phyloP scores from a whole-genome alignment of 2,888 invertebrate species.

The Meliscaeva auricollis region DNA sequence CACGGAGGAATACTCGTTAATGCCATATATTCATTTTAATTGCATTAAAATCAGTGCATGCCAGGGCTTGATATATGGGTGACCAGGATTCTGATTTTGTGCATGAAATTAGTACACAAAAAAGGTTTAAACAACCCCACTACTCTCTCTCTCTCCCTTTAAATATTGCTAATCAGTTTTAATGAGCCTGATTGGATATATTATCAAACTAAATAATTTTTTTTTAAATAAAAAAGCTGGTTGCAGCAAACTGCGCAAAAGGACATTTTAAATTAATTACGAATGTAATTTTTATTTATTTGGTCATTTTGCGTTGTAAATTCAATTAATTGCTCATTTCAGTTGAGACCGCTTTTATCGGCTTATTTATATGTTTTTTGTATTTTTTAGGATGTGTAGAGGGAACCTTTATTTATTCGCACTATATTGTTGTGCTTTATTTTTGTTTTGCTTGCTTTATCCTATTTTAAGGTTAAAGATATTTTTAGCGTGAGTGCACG shows the following conservation, averaged over 20 bases:
- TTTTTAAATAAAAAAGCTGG: background rate
- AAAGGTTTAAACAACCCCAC: background rate
- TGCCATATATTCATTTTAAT: constrained; percentile 22
- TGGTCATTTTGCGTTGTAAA: constrained; percentile 53
- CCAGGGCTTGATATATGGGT: background rate
- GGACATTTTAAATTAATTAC: constrained; percentile 62
- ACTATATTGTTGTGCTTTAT: background rate
- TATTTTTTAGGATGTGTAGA: background rate
- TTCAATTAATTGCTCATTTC: constrained; percentile 62
- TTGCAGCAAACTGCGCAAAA: background rate
- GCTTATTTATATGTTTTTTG: constrained; percentile 39
- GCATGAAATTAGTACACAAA: constrained; percentile 16
- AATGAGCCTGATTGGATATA: constrained; percentile 37
- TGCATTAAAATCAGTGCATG: constrained; percentile 31
- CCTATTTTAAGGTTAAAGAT: constrained; percentile 56
- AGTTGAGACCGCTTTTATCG: constrained; percentile 54
- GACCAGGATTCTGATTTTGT: constrained; percentile 10
- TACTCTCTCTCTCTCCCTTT: background rate
- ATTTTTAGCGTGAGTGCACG: constrained; percentile 46
- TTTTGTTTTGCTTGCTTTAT: constrained; percentile 5
- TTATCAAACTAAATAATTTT: background rate
- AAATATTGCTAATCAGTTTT: constrained; percentile 40
- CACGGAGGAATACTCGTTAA: background rate
- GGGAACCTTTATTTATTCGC: constrained; percentile 40
- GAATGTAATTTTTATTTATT: constrained; percentile 56